Conservation (phyloP, 2,113 vertebrate genomes). For the Scalopus aquaticus region DNA sequence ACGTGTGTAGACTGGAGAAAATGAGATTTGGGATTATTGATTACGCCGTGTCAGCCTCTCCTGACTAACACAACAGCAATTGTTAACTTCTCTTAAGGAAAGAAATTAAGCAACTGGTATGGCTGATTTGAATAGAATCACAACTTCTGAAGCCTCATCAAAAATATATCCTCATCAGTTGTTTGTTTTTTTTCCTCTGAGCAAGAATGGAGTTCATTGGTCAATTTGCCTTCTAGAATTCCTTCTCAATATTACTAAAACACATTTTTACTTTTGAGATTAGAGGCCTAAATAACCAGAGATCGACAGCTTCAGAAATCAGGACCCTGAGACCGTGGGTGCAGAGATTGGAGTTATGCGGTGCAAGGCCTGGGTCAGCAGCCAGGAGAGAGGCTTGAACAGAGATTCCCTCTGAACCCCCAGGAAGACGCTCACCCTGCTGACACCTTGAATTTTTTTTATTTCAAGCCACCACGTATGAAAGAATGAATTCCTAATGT, state of each 20-base stretch:
- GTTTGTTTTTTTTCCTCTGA: not conserved
- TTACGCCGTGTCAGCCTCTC: not conserved
- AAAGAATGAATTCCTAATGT: not conserved
- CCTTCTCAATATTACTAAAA: slow-evolving; percentile 9
- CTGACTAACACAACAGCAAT: not conserved
- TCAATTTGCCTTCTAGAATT: not conserved
- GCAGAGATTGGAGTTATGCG: not conserved
- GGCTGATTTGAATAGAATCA: not conserved
- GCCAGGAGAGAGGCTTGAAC: not conserved
- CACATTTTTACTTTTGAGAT: not conserved
- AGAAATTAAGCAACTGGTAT: not conserved
- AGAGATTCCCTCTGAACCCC: not conserved
- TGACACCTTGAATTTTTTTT: not conserved
- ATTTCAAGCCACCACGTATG: not conserved
- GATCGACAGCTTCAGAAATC: not conserved
- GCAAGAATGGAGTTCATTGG: not conserved
- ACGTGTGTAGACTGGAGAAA: not conserved
- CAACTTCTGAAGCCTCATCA: not conserved
- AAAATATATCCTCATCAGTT: not conserved
- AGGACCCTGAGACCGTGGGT: accelerated
- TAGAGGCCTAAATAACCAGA: not conserved
- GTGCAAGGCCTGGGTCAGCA: not conserved
- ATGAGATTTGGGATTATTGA: not conserved
- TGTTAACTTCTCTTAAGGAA: not conserved
- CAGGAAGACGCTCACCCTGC: not conserved